Evolutionary conservation across 2,888 invertebrate species (phyloP), one percentile per base, ranked within the genome.

Genomic region (Drosophila prostipennis): DNA sequence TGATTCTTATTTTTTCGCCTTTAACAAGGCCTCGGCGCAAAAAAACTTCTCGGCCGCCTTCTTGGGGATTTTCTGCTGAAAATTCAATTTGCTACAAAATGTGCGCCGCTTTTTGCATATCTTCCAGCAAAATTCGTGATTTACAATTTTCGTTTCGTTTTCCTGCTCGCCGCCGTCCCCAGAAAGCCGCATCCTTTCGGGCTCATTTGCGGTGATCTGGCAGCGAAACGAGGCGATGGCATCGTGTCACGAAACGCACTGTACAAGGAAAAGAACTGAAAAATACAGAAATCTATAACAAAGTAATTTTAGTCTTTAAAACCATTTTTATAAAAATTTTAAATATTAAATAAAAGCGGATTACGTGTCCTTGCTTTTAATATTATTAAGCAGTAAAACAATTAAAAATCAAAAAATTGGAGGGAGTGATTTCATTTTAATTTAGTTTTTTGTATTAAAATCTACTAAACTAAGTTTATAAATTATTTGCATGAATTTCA

Each of bases 1-100:
- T 87, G 89, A 86, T 89, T 85, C 87, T 89, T 81, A 80, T 87
- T 87, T 87, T 84, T 86, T 81, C 87, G 84, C 88, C 86, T 85
- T 85, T 85, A 85, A 85, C 85, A 85, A 89, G 87, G 81, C 81
- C 67, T 70, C 64, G 74, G 72, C 54, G 26, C 26, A 5, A 37
- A 46, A 45, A 49, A 49, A 40, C 39, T 61, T 56, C 55, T 51
- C 39, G 43, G 36, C 42, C 46, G 49, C 54, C 39, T 67, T 65
- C 46, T 53, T 43, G 55, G 46, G 46, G 65, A 51, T 65, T 83
- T 85, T 89, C 89, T 78, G 78, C 79, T 87, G 89, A 89, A 89
- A 85, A 85, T 85, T 85, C 85, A 85, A 85, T 85, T 85, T 85
- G 87, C 85, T 88, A 79, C 81, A 88, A 84, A 84, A 84, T 84